Evolutionary conservation across 2,797 vertebrate species (phyloP).

Genomic region (Buceros bicornis): DNA sequence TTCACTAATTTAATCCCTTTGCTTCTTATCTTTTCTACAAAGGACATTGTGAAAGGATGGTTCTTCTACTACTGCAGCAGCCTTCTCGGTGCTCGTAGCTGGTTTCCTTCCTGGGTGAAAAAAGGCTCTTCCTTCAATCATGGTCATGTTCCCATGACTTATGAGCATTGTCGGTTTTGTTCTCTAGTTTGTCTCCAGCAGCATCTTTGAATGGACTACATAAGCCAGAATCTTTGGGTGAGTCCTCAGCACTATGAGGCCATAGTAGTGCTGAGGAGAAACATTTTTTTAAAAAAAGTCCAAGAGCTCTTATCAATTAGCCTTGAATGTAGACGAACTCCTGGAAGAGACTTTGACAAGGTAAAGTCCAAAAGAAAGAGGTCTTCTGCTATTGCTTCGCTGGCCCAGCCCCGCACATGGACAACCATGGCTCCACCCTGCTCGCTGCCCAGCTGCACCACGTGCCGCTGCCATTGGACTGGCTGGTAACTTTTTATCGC

Average conservation of each 20-base stretch:
- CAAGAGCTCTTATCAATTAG: neutral
- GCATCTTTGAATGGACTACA: neutral
- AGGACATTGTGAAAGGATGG: neutral
- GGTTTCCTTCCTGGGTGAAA: neutral
- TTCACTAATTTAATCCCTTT: neutral
- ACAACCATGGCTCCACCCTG: no score
- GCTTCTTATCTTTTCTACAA: neutral
- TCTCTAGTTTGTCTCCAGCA: neutral
- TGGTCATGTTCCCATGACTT: neutral
- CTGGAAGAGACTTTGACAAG: neutral
- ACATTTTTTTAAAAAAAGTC: no score
- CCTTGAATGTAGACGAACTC: neutral
- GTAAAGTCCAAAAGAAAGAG: no score
- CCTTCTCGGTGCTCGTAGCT: neutral
- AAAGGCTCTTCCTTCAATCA: neutral
- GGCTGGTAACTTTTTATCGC: no score
- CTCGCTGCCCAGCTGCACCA: no score
- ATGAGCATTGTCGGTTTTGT: accelerated
- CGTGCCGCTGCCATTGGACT: no score
- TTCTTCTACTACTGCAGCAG: neutral
- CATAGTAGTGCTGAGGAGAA: neutral
- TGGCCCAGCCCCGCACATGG: no score
- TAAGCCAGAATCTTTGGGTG: neutral
- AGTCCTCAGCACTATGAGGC: neutral
- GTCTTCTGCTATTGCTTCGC: no score